Base-by-base conservation (phyloP, 2,888 invertebrate species). In the Cylloceria caligata region DNA sequence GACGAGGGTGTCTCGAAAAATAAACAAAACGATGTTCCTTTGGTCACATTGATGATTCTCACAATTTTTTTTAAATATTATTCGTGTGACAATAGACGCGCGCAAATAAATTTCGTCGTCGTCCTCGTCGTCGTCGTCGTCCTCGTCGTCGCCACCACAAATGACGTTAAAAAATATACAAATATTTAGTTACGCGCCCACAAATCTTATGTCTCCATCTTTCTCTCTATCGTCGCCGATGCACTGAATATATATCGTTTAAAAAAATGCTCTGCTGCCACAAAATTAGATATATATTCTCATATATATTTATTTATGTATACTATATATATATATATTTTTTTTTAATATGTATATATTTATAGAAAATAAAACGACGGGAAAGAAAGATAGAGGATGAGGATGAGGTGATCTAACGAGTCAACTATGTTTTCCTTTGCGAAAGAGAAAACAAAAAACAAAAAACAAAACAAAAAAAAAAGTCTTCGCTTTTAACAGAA, bases 211-310 rank as follows among this genome's bases (percentile, higher is more conserved):
- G 45, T 34, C 49, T 34, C 60, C 16, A 45, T 60, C 60, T 57
- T 39, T 72, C 60, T 60, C 72, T 47, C 45, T 62, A 30, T 72
- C 52, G 47, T 42, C 55, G 30, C 45, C 19, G 21, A 21, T 62
- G n/a, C 47, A 13, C 19, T 60, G 60, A 62, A 42, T 72, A 45
- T 60, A 34, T 62, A 60, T 72, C 72, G 60, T 34, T 72, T 62
- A 21, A 45, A 72, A 72, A 62, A 68, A 49, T 52, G 64, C 73
- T 74, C 64, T 64, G 64, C 64, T 74, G 64, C 36, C 64, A 74
- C 64, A 65, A 74, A 64, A 74, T 74, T 74, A 74, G n/a, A 27
- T 64, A 65, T 74, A 74, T 65, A 64, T 73, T 60, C 60, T 60
- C 60, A 73, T 73, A 62, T 62, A 73, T 73, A 73, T 73, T 47